A percentile compares a stretch with the other conserved stretches of the same genome.
These are phyloP conservation scores for Pseudomugil gertrudae DNA, from an alignment of 2,797 vertebrate genomes.

Conservation along the genomic window DNA sequence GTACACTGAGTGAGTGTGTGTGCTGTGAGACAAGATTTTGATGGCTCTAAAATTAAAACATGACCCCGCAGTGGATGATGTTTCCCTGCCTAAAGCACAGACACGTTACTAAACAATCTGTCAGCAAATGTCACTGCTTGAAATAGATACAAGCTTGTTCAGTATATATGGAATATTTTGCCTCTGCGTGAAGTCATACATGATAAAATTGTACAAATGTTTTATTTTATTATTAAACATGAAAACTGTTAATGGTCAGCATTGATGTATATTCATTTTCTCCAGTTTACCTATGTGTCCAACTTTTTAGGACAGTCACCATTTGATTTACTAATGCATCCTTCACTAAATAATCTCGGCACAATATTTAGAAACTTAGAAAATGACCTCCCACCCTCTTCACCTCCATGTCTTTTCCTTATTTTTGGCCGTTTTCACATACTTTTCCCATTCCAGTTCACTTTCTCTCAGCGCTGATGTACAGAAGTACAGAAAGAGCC, in stretches of 20 bases:
- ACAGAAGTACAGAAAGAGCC: too few species aligned
- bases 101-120: constrained; percentile 51
- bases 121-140: constrained; percentile 56
- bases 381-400: constrained; percentile 43
- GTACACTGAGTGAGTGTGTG: constrained; percentile 1
- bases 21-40: constrained; percentile 45
- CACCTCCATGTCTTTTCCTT: constrained; percentile 5
- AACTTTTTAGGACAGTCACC: not conserved
- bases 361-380: not conserved
- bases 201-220: not conserved
- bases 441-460: constrained; percentile 8
- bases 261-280: not conserved
- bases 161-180: constrained; percentile 18
- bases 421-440: constrained; percentile 21
- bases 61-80: constrained; percentile 59
- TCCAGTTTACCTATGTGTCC: not conserved
- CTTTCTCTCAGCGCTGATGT: constrained; percentile 16
- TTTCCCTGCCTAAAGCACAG: constrained; percentile 61
- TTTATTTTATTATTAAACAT: not conserved
- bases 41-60: constrained; percentile 74
- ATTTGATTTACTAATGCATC: not conserved
- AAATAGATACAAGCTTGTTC: constrained; percentile 34
- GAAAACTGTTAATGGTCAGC: not conserved
- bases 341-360: not conserved
- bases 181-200: not conserved